A percentile compares a stretch with the other conserved stretches of the same genome.
phyloP scores from a whole-genome alignment of 2,888 invertebrate species.

The Aspidiotus rigidus region DNA sequence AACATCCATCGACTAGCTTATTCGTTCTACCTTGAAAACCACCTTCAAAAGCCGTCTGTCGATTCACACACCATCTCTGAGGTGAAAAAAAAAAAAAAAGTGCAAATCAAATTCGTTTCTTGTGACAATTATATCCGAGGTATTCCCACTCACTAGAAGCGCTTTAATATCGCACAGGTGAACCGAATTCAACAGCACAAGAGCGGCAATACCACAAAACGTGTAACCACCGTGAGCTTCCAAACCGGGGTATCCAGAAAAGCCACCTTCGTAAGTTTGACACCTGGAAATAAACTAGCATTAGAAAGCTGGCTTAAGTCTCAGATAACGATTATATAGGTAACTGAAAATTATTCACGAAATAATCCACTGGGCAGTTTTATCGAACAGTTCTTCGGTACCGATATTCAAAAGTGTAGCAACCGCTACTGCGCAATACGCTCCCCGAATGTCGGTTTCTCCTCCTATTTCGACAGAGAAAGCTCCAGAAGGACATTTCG shows the following conservation, averaged over 20 bases:
- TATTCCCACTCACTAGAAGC: conserved; percentile 50
- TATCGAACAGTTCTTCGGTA: conserved; percentile 66
- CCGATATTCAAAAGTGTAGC: conserved; percentile 76
- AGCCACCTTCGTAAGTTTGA: conserved; percentile 98
- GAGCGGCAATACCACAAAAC: conserved; percentile 88
- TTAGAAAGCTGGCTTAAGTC: background rate
- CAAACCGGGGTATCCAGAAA: conserved; percentile 84
- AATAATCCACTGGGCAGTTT: conserved; percentile 85
- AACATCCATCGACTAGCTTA: conserved; percentile 96
- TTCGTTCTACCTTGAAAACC: conserved; percentile 97
- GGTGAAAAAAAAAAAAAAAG: conserved; percentile 3
- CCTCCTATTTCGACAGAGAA: conserved; percentile 86
- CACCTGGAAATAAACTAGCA: conserved; percentile 51
- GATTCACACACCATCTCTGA: conserved; percentile 75
- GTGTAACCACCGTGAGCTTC: conserved; percentile 99
- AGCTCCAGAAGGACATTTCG: conserved; percentile 76
- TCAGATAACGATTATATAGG: background rate
- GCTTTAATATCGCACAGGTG: conserved; percentile 65
- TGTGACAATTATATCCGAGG: background rate
- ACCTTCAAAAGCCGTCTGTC: conserved; percentile 90
- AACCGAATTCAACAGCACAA: conserved; percentile 70
- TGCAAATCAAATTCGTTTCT: background rate
- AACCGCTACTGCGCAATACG: conserved; percentile 90
- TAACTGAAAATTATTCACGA: conserved; percentile 44
- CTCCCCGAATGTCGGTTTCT: conserved; percentile 87